Evolutionary conservation across 2,888 invertebrate species (phyloP).

Genomic region (Drosophila cracens): DNA sequence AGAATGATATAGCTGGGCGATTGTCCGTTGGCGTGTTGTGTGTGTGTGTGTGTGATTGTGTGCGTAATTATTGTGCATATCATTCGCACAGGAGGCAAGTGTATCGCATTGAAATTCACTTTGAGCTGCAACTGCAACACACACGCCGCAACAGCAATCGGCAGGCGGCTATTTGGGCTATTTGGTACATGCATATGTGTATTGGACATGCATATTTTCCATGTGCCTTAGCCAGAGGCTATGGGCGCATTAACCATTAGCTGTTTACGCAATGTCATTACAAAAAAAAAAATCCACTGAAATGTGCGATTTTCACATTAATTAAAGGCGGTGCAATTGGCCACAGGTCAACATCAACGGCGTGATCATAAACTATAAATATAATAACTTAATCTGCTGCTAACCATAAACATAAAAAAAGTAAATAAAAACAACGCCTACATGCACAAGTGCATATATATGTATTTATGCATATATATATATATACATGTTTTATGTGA

Average conservation of each 20-base stretch:
- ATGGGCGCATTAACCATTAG: conserved; percentile 22
- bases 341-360: conserved; percentile 21
- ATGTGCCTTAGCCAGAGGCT: background rate
- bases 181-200: conserved; percentile 14
- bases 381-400: conserved; percentile 56
- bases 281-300: conserved; percentile 19
- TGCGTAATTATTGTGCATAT: conserved; percentile 26
- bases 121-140: conserved; percentile 44
- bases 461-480: background rate
- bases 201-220: background rate
- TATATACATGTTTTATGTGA: conserved; percentile 5
- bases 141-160: conserved; percentile 1
- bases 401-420: conserved; percentile 45
- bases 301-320: conserved; percentile 38
- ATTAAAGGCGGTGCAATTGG: conserved; percentile 12
- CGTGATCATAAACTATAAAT: conserved; percentile 49
- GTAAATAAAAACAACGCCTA: conserved; percentile 3
- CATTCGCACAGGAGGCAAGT: conserved; percentile 33
- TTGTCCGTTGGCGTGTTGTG: conserved; percentile 1
- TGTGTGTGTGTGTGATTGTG: conserved; percentile 13
- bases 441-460: background rate
- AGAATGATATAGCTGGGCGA: background rate
- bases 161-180: conserved; percentile 3
- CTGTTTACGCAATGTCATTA: conserved; percentile 20
- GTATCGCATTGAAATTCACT: conserved; percentile 49